Conservation (phyloP, 2,113 vertebrate genomes). For the Gorsachius goisagi region DNA sequence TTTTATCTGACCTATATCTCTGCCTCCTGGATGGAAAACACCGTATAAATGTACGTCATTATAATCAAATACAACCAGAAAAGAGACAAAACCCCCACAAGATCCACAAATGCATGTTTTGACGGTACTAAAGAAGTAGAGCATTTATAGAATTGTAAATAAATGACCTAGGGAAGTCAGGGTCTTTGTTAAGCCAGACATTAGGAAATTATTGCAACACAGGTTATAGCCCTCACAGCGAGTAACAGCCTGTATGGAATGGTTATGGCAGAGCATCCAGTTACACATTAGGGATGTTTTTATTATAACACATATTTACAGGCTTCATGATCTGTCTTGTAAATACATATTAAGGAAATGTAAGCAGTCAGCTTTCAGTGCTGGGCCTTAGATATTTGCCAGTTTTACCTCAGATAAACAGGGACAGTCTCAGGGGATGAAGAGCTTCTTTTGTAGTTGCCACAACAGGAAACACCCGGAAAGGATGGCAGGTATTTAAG, state of each 20-base stretch:
- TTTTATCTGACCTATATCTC: neutral
- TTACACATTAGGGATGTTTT: constrained; percentile 38
- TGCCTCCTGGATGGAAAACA: neutral
- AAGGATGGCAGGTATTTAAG: neutral
- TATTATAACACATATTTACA: constrained; percentile 34
- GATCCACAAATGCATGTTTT: neutral
- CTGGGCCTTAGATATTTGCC: neutral
- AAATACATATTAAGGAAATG: constrained; percentile 40
- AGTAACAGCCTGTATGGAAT: constrained; percentile 25
- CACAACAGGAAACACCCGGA: neutral
- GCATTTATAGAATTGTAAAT: constrained; percentile 16
- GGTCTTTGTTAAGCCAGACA: constrained; percentile 3
- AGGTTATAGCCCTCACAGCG: constrained; percentile 11
- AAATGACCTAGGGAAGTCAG: neutral
- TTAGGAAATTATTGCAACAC: neutral
- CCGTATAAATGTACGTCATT: neutral
- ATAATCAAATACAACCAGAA: neutral
- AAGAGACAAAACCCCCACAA: neutral
- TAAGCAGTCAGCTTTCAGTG: neutral
- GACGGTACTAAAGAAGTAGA: neutral
- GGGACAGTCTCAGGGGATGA: neutral
- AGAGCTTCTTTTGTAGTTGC: neutral
- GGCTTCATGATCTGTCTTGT: constrained; percentile 29
- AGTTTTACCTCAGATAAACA: neutral
- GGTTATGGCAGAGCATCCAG: constrained; percentile 18